A percentile compares a stretch with the other conserved stretches of the same genome.
These are phyloP conservation scores for Tapera naevia DNA, from an alignment of 2,797 vertebrate species.

Conservation along the genomic window DNA sequence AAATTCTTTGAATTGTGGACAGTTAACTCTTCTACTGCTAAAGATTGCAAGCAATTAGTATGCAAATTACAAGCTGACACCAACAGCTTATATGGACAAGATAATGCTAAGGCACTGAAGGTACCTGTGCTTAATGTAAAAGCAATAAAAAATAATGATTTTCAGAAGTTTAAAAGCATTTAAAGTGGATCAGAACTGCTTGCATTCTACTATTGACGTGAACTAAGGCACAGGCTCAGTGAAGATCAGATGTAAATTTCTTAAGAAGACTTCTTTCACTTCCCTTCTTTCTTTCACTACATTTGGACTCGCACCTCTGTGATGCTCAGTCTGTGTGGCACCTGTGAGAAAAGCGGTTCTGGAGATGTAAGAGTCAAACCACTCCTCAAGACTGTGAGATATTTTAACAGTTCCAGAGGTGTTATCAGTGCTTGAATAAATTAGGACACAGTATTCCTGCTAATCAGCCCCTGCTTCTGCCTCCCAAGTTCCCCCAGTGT, in stretches of 20 bases:
- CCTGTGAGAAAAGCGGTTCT: neutral
- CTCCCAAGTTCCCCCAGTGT: neutral
- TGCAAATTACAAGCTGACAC: slow-evolving; percentile 35
- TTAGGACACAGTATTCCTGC: neutral
- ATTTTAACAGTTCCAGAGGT: neutral
- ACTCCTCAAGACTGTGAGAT: neutral
- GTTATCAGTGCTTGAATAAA: neutral
- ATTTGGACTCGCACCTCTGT: neutral
- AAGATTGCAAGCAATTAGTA: neutral
- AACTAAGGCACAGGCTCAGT: neutral
- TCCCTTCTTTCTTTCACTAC: neutral
- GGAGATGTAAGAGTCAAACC: neutral
- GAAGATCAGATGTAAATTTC: neutral
- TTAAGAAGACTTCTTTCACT: neutral
- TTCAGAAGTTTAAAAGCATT: neutral
- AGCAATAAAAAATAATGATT: neutral
- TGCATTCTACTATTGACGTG: neutral
- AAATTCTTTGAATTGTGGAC: slow-evolving; percentile 15
- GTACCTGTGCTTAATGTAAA: neutral
- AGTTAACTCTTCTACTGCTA: neutral
- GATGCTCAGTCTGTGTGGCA: neutral
- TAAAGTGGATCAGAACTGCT: neutral
- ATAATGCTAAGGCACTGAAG: neutral
- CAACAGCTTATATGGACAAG: neutral
- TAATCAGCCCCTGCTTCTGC: neutral